phyloP scores from a whole-genome alignment of 2,113 vertebrate genomes.

The Leptodactylus fuscus region DNA sequence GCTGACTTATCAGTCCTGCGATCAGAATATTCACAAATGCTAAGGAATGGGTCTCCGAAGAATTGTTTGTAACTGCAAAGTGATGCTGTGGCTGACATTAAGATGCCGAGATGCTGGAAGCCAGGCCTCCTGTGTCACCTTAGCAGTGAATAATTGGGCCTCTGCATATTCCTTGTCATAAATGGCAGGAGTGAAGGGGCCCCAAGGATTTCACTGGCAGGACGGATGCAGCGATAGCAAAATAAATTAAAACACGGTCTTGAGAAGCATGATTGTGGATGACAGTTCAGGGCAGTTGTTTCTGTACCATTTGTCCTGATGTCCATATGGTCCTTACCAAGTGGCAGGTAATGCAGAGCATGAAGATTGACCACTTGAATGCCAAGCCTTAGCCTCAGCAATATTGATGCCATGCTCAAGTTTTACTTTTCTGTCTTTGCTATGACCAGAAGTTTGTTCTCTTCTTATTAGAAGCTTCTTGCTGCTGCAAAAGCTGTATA shows the following conservation, averaged over 20 bases:
- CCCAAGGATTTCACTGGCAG: conserved; percentile 88
- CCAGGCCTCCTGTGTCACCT: conserved; percentile 88
- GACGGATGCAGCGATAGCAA: conserved; percentile 83
- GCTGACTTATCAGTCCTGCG: conserved; percentile 69
- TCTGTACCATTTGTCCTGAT: conserved; percentile 79
- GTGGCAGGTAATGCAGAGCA: conserved; percentile 40
- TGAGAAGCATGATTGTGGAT: conserved; percentile 87
- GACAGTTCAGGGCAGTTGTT: conserved; percentile 86
- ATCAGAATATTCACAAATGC: conserved; percentile 80
- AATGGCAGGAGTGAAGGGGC: conserved; percentile 90
- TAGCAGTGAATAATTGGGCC: conserved; percentile 92
- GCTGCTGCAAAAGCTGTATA: background rate
- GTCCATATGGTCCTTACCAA: conserved; percentile 88
- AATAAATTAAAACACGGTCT: conserved; percentile 98
- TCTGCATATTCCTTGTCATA: conserved; percentile 94
- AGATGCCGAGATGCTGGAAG: conserved; percentile 78
- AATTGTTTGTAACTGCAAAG: conserved; percentile 86
- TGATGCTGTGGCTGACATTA: conserved; percentile 84
- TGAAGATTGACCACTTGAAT: conserved; percentile 54
- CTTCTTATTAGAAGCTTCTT: background rate
- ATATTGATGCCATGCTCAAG: background rate
- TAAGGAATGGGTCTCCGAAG: conserved; percentile 79
- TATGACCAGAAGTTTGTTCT: background rate
- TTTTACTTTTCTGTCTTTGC: conserved; percentile 8
- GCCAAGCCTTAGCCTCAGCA: conserved; percentile 6